Percentiles rank a stretch among this genome's conserved stretches.
Evolutionary conservation across 2,113 vertebrate genomes (phyloP).

Genomic region (Elanus axillaris): DNA sequence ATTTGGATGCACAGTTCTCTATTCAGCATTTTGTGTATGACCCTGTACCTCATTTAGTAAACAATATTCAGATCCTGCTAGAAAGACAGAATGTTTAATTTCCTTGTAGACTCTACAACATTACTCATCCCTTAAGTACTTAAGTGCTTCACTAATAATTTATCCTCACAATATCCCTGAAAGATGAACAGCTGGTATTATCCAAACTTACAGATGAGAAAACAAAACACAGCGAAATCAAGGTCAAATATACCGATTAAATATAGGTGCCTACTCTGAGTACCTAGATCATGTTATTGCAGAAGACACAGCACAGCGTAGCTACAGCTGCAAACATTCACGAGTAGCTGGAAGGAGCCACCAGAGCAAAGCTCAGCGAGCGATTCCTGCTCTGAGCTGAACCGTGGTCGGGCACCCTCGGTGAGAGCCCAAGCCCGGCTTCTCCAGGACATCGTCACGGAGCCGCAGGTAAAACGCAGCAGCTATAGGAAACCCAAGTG

Average conservation of each 20-base stretch:
- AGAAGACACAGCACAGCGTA: neutral
- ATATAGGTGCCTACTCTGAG: neutral
- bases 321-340: neutral
- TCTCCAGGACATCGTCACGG: neutral
- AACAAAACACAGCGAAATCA: conserved; percentile 22
- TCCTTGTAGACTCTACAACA: conserved; percentile 12
- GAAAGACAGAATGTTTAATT: conserved; percentile 52
- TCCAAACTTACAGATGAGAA: conserved; percentile 18
- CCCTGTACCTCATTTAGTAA: conserved; percentile 26
- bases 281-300: neutral
- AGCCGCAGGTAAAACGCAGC: neutral
- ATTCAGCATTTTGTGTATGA: neutral
- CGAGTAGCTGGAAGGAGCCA: neutral
- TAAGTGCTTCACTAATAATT: conserved; percentile 55
- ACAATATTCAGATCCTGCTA: conserved; percentile 24
- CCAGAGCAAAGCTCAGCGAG: neutral
- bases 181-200: conserved; percentile 43
- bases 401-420: rapidly evolving
- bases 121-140: conserved; percentile 52
- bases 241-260: neutral
- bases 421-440: neutral
- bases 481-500: neutral
- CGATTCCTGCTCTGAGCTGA: neutral
- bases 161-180: neutral
- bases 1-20: neutral